These are phyloP conservation scores for Sceliomorpha sp. DNA, from an alignment of 2,888 invertebrate species.

Conservation along the genomic window DNA sequence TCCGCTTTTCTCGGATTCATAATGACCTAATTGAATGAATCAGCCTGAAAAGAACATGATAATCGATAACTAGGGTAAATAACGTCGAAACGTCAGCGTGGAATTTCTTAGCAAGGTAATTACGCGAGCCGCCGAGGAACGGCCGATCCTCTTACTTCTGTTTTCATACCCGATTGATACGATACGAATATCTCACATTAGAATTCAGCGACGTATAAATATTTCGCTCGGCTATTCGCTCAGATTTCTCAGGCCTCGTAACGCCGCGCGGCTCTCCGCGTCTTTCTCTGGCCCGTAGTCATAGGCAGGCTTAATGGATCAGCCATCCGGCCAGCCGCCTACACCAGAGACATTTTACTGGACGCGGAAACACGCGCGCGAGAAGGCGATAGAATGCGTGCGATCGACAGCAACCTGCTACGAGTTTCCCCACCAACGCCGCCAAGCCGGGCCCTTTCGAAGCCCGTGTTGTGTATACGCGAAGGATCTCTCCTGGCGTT, in stretches of 20 bases:
- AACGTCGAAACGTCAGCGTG: too few species aligned
- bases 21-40: too few species aligned
- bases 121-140: too few species aligned
- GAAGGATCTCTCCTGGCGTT: too few species aligned
- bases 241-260: constrained; percentile 9
- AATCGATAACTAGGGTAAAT: too few species aligned
- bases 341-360: constrained; percentile 45
- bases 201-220: constrained; percentile 27
- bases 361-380: constrained; percentile 48
- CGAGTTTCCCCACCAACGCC: constrained; percentile 24
- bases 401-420: constrained; percentile 47
- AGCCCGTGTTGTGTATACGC: constrained; percentile 1
- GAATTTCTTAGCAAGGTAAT: too few species aligned
- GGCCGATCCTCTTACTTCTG: constrained; percentile 24
- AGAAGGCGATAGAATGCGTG: constrained; percentile 50
- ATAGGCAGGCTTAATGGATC: constrained; percentile 41
- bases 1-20: too few species aligned
- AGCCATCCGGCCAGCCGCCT: constrained; percentile 41
- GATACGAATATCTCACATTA: constrained; percentile 35
- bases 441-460: constrained; percentile 8
- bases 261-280: constrained; percentile 13
- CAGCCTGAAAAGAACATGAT: too few species aligned
- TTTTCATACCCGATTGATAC: constrained; percentile 30
- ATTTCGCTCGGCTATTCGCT: constrained; percentile 22
- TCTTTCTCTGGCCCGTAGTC: constrained; percentile 22